Percentiles rank a stretch among this genome's conserved stretches.
phyloP scores from a whole-genome alignment of 1,140 invertebrate species.

The Drosophila nannoptera region DNA sequence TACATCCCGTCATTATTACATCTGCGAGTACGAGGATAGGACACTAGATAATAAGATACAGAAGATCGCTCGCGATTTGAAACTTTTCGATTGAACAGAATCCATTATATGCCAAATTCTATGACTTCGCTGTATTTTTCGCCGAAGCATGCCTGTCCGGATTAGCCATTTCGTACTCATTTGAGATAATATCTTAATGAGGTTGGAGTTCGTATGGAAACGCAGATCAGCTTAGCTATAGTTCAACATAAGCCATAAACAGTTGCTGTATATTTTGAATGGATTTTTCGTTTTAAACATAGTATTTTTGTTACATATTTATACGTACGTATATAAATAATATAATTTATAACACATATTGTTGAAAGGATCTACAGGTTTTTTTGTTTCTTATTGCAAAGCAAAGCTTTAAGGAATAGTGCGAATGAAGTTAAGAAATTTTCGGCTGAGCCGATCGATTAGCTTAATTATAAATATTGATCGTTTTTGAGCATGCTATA shows the following conservation, averaged over 20 bases:
- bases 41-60: slow-evolving; percentile 85
- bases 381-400: slow-evolving; percentile 52
- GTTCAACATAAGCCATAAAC: slow-evolving; percentile 43
- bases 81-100: slow-evolving; percentile 55
- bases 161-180: neutral
- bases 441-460: slow-evolving; percentile 47
- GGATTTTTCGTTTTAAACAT: slow-evolving; percentile 68
- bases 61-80: slow-evolving; percentile 80
- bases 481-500: slow-evolving; percentile 30
- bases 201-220: neutral
- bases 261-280: slow-evolving; percentile 55
- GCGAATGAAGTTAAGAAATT: slow-evolving; percentile 19
- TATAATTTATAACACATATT: slow-evolving; percentile 57
- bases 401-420: slow-evolving; percentile 42
- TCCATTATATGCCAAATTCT: neutral
- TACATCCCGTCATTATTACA: slow-evolving; percentile 82
- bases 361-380: slow-evolving; percentile 32
- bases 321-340: slow-evolving; percentile 47
- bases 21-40: slow-evolving; percentile 86
- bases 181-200: neutral
- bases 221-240: slow-evolving; percentile 6
- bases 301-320: slow-evolving; percentile 71
- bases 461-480: slow-evolving; percentile 14
- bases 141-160: too few species aligned
- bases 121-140: too few species aligned